Evolutionary conservation across 2,888 invertebrate genomes (phyloP).

Genomic region (Caenorhabditis auriculariae): DNA sequence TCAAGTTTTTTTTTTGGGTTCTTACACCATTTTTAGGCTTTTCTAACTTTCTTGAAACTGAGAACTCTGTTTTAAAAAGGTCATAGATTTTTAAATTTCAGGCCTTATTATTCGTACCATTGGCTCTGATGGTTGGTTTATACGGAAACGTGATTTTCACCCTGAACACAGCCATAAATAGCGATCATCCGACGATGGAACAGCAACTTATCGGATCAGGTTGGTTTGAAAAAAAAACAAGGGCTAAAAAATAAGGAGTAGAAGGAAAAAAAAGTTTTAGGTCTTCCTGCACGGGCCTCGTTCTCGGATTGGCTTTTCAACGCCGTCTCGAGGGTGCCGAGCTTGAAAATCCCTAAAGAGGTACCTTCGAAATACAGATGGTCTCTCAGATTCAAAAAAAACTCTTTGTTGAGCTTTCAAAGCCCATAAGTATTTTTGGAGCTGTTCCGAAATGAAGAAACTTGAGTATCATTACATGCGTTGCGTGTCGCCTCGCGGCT

Average conservation of each 20-base stretch:
- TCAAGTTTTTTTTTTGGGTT: no score
- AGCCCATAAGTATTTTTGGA: no score
- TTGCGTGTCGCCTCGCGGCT: no score
- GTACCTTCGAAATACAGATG: no score
- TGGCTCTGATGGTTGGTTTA: conserved; percentile 72
- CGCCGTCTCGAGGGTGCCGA: conserved; percentile 24
- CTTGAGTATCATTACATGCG: no score
- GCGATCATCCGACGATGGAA: conserved; percentile 33
- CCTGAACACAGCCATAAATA: conserved; percentile 42
- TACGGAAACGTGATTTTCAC: conserved; percentile 56
- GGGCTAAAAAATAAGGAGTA: no score
- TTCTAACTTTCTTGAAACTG: no score
- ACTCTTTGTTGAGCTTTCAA: no score
- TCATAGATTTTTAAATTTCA: conserved; percentile 9
- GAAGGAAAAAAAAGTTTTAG: conserved; percentile 1
- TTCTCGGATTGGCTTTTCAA: conserved; percentile 41
- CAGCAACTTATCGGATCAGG: conserved; percentile 28
- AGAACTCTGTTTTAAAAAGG: neutral
- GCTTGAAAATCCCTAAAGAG: conserved; percentile 21
- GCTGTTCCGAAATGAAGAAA: no score
- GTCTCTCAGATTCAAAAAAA: no score
- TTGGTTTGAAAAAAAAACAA: neutral
- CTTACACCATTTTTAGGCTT: no score
- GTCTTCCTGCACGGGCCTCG: conserved; percentile 23
- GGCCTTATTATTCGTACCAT: conserved; percentile 73